Base-by-base conservation (phyloP, 2,113 vertebrate genomes). In the Onychostruthus taczanowskii region DNA sequence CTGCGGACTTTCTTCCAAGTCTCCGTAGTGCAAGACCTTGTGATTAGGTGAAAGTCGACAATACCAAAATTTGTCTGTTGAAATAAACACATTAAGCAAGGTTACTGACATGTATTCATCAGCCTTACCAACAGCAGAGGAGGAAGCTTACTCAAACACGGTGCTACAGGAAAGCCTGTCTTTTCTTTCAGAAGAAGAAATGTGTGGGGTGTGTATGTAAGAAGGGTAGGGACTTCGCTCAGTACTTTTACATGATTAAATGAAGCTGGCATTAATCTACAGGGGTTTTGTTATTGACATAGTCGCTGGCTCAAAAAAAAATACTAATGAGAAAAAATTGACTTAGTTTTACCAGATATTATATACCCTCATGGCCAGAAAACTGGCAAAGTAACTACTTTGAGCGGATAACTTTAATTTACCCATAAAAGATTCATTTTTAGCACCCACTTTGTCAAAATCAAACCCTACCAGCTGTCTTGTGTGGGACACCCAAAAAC, bases 21-120 rank as follows among this genome's bases (percentile, higher is more conserved):
- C 99, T 85, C 99, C 99, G 15, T 99, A 99, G 98, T 99, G 99
- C 95, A 99, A 98, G 96, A 99, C 99, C 97, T 99, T 99, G 98
- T 99, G 99, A 97, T 99, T 99, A 17, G 99, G 99, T 19, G 99
- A 99, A 76, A 99, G 98, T 30, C 99, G 99, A 82, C 99, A 99
- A 94, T 99, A 99, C 99, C 99, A 99, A 94, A 99, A 99, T 95
- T 99, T 99, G 93, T 99, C 99, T 99, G 97, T 92, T 62, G 93
- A 91, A 93, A 90, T 20, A 92, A 96, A 85, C 0, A 9, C 23
- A 84, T 67, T 23, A 35, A 84, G 55, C n/a, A 64, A 72, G 44
- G 61, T 96, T 64, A 95, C 28, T 68, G 33, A 39, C 10, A 21
- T 8, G 37, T 67, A 28, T 69, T 73, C 46, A 72, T 26, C 21